Base-by-base conservation (phyloP, 2,113 vertebrate species). In the Candoia aspera region DNA sequence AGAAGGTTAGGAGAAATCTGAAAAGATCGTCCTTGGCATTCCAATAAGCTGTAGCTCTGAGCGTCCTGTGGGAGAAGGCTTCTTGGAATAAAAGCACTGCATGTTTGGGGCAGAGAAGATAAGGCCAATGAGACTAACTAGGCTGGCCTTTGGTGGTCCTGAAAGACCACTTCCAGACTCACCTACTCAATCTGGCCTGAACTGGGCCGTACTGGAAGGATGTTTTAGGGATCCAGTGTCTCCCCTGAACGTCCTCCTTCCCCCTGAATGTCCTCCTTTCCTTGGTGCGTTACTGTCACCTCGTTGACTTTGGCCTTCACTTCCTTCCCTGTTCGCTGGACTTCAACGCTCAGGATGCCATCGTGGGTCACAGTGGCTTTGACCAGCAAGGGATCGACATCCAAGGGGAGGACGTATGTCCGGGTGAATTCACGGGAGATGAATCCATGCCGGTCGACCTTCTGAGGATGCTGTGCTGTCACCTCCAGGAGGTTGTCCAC, bases 401-500 rank as follows among this genome's bases (percentile, higher is more conserved):
- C 98, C 54, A 98, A 95, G 0, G 98, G 98, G 64, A 99, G 97
- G 93, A 98, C 97, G 55, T 98, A 99, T 88, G 98, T 98, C 95
- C 98, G 98, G 92, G 97, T 98, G 95, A 98, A 98, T 94, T 98
- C 97, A 6, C 98, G 95, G 84, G 98, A 96, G 93, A 99, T 94
- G 91, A 98, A 99, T 86, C 98, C 98, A 0, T 99, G 98, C 73
- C 97, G 97, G 57, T 99, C 98, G 6, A 97, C 95, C 88, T 97
- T 98, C 96, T 99, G 98, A 0, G 97, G 96, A 90, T 99, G 98
- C 79, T 97, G 97, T 6, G 98, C 98, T 19, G 90, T 95, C 95
- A 99, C 98, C 96, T 98, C 98, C 95, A 99, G 97, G 86, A 99
- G 97, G 97, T 99, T 99, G 97, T 99, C 98, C 90, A 99, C 96